A percentile compares a stretch with the other conserved stretches of the same genome.
phyloP scores from a whole-genome alignment of 2,113 vertebrate species.

The Alaudala cheleensis region DNA sequence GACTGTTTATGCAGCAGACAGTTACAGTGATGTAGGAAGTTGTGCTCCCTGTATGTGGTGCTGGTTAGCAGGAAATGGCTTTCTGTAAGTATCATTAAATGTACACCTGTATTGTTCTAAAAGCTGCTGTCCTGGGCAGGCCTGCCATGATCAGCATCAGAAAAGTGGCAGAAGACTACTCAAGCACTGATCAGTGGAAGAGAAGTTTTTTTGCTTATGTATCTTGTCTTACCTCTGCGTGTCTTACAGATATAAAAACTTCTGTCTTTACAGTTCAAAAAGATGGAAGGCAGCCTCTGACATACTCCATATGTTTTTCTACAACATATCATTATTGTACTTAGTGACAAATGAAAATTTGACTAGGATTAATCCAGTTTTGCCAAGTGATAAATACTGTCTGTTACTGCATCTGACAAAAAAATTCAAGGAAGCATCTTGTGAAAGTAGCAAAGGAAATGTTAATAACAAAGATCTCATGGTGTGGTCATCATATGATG shows the following conservation, averaged over 20 bases:
- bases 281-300: neutral
- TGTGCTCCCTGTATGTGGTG: neutral
- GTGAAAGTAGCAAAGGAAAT: neutral
- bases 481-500: neutral
- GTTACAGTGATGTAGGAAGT: neutral
- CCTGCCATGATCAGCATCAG: neutral
- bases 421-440: neutral
- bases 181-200: neutral
- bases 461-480: neutral
- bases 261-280: neutral
- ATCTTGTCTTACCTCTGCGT: neutral
- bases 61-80: neutral
- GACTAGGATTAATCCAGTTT: neutral
- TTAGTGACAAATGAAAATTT: neutral
- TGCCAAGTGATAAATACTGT: neutral
- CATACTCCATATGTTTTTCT: rapidly evolving
- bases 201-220: neutral
- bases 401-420: neutral
- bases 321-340: neutral
- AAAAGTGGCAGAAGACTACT: neutral
- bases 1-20: neutral
- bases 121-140: neutral
- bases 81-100: neutral
- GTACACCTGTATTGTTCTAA: neutral
- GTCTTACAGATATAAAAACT: neutral